Percentiles rank a stretch among this genome's conserved stretches.
These are phyloP conservation scores for Drosophila hamatofila DNA, from an alignment of 2,888 invertebrate genomes.

Conservation along the genomic window DNA sequence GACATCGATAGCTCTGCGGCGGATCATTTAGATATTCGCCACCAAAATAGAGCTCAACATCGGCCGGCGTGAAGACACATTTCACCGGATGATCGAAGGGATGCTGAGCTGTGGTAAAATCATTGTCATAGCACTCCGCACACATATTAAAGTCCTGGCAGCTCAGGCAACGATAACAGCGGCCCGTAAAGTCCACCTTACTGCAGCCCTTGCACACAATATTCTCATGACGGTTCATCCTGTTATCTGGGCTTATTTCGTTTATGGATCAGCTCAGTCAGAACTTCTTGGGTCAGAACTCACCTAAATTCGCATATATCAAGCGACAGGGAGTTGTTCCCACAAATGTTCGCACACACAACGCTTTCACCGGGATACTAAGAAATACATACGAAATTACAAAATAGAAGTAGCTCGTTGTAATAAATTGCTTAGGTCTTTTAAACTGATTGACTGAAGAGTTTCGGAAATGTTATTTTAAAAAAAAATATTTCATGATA, in stretches of 20 bases:
- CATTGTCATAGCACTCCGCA: slow-evolving; percentile 57
- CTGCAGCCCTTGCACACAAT: slow-evolving; percentile 61
- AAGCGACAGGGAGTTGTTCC: slow-evolving; percentile 1
- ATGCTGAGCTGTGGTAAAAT: slow-evolving; percentile 57
- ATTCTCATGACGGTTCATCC: slow-evolving; percentile 66
- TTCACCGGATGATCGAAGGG: slow-evolving; percentile 69
- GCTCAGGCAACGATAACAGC: slow-evolving; percentile 65
- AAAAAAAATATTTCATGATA: slow-evolving; percentile 28
- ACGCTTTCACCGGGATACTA: slow-evolving; percentile 25
- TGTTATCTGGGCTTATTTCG: not conserved
- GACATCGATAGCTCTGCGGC: slow-evolving; percentile 71
- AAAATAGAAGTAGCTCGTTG: slow-evolving; percentile 33
- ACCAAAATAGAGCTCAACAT: slow-evolving; percentile 65
- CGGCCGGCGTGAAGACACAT: slow-evolving; percentile 56
- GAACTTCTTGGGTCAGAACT: slow-evolving; percentile 5
- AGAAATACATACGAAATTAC: slow-evolving; percentile 40
- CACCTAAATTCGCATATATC: slow-evolving; percentile 21
- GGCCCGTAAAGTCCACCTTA: slow-evolving; percentile 53
- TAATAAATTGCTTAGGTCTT: slow-evolving; percentile 27
- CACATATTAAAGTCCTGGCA: slow-evolving; percentile 65
- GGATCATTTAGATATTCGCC: slow-evolving; percentile 70
- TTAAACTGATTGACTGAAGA: slow-evolving; percentile 36
- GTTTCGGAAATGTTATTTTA: slow-evolving; percentile 34
- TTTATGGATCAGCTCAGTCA: not conserved
- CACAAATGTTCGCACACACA: slow-evolving; percentile 39